Base-by-base conservation (phyloP, 2,113 vertebrate genomes). In the Cygnus atratus region DNA sequence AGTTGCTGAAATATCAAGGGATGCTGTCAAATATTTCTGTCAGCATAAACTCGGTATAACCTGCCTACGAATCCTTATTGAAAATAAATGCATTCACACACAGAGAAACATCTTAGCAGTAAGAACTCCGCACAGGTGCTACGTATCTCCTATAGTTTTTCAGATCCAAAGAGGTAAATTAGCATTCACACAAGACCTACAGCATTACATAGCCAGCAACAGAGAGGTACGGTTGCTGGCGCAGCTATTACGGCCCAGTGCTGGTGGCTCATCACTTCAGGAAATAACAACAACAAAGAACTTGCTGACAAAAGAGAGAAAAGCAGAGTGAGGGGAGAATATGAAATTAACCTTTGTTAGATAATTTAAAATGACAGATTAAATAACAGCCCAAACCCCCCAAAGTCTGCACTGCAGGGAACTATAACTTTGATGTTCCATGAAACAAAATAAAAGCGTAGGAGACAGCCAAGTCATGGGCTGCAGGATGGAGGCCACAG, bases 11-110 rank as follows among this genome's bases (percentile, higher is more conserved):
- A 15, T 72, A 95, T 87, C 91, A 89, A 66, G 84, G 88, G 90
- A 92, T 59, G 84, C 93, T 87, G 92, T 91, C 96, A 94, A 89
- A 92, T 66, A 95, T 85, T 91, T 93, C 91, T 70, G 77, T 78
- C 88, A 75, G 73, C 66, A 9, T 22, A 61, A 90, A 58, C 86
- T 35, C 2, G n/a, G 62, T 10, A 18, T 76, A 55, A 96, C 70
- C 95, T 79, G 88, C 84, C 91, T 33, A 24, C 21, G 66, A 92
- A 84, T 3, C 71, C 67, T 71, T 35, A 65, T 1, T 37, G 92
- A 41, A 87, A 90, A 88, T 7, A 61, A 94, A 88, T 2, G 41
- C 28, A 6, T 43, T 39, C 3, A 4, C 62, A 65, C 33, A 3
- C 73, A 29, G 54, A 55, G 52, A 33, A 46, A 48, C 3, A 17